Evolutionary conservation across 2,888 invertebrate genomes (phyloP).

Genomic region (Aproaerema taeniolella): DNA sequence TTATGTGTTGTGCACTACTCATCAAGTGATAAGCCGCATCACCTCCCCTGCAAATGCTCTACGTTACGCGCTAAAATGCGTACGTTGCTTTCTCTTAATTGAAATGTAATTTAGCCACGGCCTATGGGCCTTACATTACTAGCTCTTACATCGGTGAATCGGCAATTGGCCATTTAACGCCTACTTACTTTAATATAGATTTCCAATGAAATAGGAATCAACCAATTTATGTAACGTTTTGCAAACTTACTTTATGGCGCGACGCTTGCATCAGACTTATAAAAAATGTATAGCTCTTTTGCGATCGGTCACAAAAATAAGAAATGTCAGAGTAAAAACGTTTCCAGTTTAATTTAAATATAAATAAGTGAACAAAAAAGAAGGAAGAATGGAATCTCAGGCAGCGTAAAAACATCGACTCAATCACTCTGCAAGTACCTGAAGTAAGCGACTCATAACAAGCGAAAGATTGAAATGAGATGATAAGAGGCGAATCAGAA

Average conservation of each 20-base stretch:
- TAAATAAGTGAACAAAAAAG: slow-evolving; percentile 21
- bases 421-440: slow-evolving; percentile 51
- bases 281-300: too few species aligned
- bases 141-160: slow-evolving; percentile 1
- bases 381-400: slow-evolving; percentile 39
- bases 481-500: slow-evolving; percentile 67
- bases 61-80: slow-evolving; percentile 17
- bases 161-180: too few species aligned
- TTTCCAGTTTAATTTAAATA: slow-evolving; percentile 6
- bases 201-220: too few species aligned
- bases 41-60: too few species aligned
- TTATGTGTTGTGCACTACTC: too few species aligned
- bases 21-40: too few species aligned
- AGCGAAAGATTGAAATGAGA: slow-evolving; percentile 70
- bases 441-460: slow-evolving; percentile 63
- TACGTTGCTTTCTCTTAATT: slow-evolving; percentile 25
- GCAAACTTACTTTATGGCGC: too few species aligned
- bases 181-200: too few species aligned
- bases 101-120: slow-evolving; percentile 11
- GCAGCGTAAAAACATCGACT: slow-evolving; percentile 45
- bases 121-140: slow-evolving; percentile 5
- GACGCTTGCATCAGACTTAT: too few species aligned
- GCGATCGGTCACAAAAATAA: too few species aligned
- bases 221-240: too few species aligned
- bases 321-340: too few species aligned